These are phyloP conservation scores for Ammodytes dubius DNA, from an alignment of 2,113 vertebrate genomes.

Conservation along the genomic window DNA sequence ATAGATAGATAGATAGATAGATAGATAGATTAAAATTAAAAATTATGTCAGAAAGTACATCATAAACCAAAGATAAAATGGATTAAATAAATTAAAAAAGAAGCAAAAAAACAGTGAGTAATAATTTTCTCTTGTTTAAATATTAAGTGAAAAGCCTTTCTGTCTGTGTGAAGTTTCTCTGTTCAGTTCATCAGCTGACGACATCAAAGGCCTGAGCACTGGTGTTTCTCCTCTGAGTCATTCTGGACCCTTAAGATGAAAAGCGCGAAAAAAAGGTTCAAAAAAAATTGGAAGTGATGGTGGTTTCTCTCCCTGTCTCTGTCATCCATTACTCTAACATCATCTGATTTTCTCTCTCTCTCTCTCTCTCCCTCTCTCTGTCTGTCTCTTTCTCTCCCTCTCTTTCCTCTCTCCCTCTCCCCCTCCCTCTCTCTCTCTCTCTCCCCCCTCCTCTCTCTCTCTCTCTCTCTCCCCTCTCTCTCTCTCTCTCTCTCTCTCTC, in stretches of 20 bases:
- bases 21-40: background rate
- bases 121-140: slow-evolving; percentile 30
- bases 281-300: background rate
- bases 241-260: slow-evolving; percentile 34
- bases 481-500: background rate
- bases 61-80: background rate
- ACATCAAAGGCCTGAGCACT: slow-evolving; percentile 32
- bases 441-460: background rate
- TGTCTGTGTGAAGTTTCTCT: slow-evolving; percentile 28
- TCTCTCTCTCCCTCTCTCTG: background rate
- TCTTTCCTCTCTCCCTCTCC: background rate
- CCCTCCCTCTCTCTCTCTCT: background rate
- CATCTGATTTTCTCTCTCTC: background rate
- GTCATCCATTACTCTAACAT: too few species aligned
- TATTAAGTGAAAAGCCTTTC: slow-evolving; percentile 14
- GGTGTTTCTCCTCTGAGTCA: slow-evolving; percentile 14
- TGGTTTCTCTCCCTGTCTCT: background rate
- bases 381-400: background rate
- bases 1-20: background rate
- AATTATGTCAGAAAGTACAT: background rate
- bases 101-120: background rate
- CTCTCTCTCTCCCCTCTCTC: background rate
- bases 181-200: slow-evolving; percentile 28
- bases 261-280: slow-evolving; percentile 29
- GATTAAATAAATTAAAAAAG: background rate